Conservation (phyloP, 2,113 vertebrate genomes). For the Lophius piscatorius region DNA sequence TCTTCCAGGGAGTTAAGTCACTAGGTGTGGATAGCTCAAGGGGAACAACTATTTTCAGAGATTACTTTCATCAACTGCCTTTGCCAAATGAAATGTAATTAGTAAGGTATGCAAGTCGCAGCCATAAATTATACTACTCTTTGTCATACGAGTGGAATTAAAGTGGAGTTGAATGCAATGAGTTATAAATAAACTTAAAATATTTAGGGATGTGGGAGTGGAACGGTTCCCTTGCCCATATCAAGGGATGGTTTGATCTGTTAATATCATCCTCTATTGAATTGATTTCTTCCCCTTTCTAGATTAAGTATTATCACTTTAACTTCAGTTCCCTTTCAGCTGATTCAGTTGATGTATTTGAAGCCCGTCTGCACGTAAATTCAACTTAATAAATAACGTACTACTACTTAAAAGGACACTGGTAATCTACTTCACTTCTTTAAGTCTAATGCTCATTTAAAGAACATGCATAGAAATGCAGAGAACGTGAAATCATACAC, state of each 20-base stretch:
- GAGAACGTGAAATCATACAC: no score
- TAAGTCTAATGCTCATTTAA: no score
- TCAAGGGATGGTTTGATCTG: slow-evolving; percentile 15
- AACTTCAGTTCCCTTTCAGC: no score
- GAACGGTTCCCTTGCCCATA: slow-evolving; percentile 1
- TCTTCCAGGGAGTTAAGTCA: slow-evolving; percentile 5
- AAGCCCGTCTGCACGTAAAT: no score
- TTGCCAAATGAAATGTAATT: slow-evolving; percentile 54
- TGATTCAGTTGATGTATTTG: no score
- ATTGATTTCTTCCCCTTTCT: background rate
- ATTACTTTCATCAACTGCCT: background rate
- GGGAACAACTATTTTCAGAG: background rate
- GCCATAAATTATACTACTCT: no score
- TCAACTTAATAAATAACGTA: no score
- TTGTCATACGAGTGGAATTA: slow-evolving; percentile 48
- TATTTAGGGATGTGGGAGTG: no score
- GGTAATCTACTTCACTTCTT: no score
- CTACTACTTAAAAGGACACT: no score
- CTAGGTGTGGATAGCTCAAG: slow-evolving; percentile 3
- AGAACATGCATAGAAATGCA: no score
- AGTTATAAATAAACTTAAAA: slow-evolving; percentile 41
- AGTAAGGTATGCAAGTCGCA: slow-evolving; percentile 56
- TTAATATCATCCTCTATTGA: slow-evolving; percentile 4
- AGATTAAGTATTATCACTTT: background rate
- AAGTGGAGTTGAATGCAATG: slow-evolving; percentile 52